Base-by-base conservation (phyloP, 2,888 invertebrate genomes). In the Psococerastis gibbosa region DNA sequence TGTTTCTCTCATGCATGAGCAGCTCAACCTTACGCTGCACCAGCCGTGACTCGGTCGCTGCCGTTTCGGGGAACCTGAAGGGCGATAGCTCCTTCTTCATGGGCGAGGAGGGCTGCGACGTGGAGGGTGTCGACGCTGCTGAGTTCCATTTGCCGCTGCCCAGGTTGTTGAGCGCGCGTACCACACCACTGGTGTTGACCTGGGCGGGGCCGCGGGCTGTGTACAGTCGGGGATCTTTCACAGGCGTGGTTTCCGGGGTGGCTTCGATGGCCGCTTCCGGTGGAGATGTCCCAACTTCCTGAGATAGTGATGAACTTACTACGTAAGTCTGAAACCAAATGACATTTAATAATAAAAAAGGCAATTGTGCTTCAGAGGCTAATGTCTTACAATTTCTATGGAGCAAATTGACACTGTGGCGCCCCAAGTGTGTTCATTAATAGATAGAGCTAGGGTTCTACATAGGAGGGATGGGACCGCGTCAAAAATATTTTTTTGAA, bases 181-280 rank as follows among this genome's bases (percentile, higher is more conserved):
- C 78, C 16, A 76, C 75, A n/a, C n/a, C n/a, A 50, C 69, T 67
- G 27, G 78, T 74, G 52, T 73, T 73, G 22, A 67, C 57, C 41
- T 73, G 70, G 52, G 69, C 65, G 49, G 60, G 60, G 43, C 64
- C 55, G 31, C 56, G 50, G 38, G 38, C n/a, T 15, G 22, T 11
- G 38, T 18, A 38, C 17, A 17, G 16, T 20, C 38, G 17, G 18
- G 38, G 22, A 54, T 71, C 81, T 60, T 80, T 78, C 17, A 83
- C 70, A 2, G 87, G 85, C 32, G 85, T 87, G 38, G 84, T 85
- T 65, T 87, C 85, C 1, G 87, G 87, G 4, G 85, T 87, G 3
- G 85, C 85, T 64, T 87, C 87, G 45, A 87, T 78, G 22, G 84
- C 87, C 35, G 84, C 82, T 65, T 85, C 87, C 3, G 84, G 84